Conservation (phyloP, 2,113 vertebrate species). For the Callaeas wilsoni region DNA sequence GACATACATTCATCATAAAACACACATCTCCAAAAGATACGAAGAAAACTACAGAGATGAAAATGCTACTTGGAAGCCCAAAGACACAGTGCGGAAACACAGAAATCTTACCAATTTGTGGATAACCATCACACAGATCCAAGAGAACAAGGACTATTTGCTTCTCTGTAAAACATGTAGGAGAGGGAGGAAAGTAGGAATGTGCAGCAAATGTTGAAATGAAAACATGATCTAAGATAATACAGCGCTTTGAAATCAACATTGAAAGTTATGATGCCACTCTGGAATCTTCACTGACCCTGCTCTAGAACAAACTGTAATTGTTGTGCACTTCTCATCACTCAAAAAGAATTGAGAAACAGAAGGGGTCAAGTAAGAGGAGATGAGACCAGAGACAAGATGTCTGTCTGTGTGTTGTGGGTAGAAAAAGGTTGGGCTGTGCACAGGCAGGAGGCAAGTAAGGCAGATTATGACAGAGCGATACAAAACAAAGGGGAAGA, state of each 20-base stretch:
- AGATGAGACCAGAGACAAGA: neutral
- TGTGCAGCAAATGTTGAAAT: neutral
- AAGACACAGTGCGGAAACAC: neutral
- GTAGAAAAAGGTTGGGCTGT: neutral
- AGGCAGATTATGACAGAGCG: neutral
- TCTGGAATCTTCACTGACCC: neutral
- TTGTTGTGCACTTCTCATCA: neutral
- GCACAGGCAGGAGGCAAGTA: neutral
- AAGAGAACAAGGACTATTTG: neutral
- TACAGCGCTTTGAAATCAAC: neutral
- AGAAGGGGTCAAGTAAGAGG: neutral
- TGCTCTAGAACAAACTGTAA: neutral
- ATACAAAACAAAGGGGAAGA: neutral
- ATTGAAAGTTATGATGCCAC: neutral
- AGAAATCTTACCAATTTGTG: neutral
- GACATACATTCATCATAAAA: neutral
- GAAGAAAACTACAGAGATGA: neutral
- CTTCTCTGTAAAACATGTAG: neutral
- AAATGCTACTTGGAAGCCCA: neutral
- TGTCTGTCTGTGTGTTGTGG: neutral
- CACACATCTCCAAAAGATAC: neutral
- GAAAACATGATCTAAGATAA: neutral
- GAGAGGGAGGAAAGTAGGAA: neutral
- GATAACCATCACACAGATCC: neutral
- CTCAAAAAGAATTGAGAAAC: neutral